Conservation (phyloP, 2,797 vertebrate genomes). For the Dendrocincla fuliginosa region DNA sequence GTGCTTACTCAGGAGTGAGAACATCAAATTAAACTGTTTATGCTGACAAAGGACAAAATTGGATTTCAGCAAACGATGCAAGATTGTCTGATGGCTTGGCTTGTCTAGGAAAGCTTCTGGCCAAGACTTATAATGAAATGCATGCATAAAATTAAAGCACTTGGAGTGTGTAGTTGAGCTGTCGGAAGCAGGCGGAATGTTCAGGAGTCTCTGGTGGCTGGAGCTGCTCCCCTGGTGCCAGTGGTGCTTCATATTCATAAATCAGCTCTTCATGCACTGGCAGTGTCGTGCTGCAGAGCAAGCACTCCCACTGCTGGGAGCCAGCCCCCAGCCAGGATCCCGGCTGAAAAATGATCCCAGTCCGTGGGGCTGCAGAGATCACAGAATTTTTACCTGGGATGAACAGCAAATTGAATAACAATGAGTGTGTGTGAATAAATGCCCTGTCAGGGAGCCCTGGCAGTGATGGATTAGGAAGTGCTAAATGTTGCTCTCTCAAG, state of each 20-base stretch:
- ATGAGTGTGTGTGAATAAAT: conserved; percentile 88
- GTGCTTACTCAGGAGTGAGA: conserved; percentile 97
- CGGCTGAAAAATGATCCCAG: conserved; percentile 79
- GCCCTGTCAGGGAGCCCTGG: conserved; percentile 85
- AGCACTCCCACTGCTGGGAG: conserved; percentile 64
- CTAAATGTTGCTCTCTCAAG: conserved; percentile 69
- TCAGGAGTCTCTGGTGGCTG: conserved; percentile 75
- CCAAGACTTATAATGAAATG: conserved; percentile 88
- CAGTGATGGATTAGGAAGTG: conserved; percentile 89
- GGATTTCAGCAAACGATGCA: conserved; percentile 92
- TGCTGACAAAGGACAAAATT: conserved; percentile 98
- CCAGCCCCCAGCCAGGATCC: conserved; percentile 67
- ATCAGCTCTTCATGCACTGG: conserved; percentile 76
- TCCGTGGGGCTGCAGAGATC: conserved; percentile 67
- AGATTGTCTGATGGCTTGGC: conserved; percentile 89
- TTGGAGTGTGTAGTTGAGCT: conserved; percentile 71
- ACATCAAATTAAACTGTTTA: conserved; percentile 95
- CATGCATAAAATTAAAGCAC: conserved; percentile 87
- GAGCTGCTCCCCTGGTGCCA: conserved; percentile 59
- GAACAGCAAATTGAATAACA: conserved; percentile 87
- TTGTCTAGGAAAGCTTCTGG: conserved; percentile 84
- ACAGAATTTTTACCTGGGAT: conserved; percentile 74
- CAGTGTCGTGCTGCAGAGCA: conserved; percentile 65
- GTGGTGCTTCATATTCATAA: conserved; percentile 78
- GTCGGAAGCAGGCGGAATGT: conserved; percentile 20